Percentiles rank a stretch among this genome's conserved stretches.
Conservation (phyloP, 2,888 invertebrate genomes). For the Drosophila paracracens region DNA sequence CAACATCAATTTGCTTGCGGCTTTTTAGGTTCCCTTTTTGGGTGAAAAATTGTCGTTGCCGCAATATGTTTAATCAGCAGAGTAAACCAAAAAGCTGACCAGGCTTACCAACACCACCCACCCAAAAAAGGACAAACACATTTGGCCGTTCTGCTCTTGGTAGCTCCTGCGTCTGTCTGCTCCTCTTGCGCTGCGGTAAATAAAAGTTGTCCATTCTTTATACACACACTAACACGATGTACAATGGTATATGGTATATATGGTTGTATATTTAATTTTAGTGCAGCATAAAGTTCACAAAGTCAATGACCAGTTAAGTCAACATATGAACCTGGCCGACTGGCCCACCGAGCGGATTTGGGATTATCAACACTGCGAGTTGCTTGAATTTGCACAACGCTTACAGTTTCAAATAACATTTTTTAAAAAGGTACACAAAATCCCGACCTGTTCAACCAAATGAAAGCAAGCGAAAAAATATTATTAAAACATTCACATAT, state of each 20-base stretch:
- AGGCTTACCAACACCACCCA: conserved; percentile 17
- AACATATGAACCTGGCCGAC: conserved; percentile 49
- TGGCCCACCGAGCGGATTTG: conserved; percentile 1
- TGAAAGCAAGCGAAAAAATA: not conserved
- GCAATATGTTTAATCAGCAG: conserved; percentile 78
- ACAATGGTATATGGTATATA: conserved; percentile 46
- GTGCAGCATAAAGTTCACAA: conserved; percentile 75
- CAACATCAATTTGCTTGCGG: not conserved
- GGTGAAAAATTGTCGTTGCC: conserved; percentile 33
- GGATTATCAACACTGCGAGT: conserved; percentile 44
- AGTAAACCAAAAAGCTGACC: conserved; percentile 57
- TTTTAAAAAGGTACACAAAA: conserved; percentile 52
- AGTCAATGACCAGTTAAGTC: conserved; percentile 81
- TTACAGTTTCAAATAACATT: conserved; percentile 62
- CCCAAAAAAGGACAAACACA: conserved; percentile 12
- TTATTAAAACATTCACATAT: conserved; percentile 7
- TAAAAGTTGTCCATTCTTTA: conserved; percentile 65
- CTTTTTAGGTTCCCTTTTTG: conserved; percentile 18
- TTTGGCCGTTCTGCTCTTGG: conserved; percentile 5
- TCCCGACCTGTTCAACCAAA: conserved; percentile 26
- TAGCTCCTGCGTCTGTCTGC: conserved; percentile 2
- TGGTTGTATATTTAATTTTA: conserved; percentile 67
- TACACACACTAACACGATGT: conserved; percentile 31
- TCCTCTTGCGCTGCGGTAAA: conserved; percentile 38
- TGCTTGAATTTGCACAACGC: conserved; percentile 67